Percentiles rank a stretch among this genome's conserved stretches.
phyloP scores from a whole-genome alignment of 2,113 vertebrate genomes.

The Phylloscopus whistleri region DNA sequence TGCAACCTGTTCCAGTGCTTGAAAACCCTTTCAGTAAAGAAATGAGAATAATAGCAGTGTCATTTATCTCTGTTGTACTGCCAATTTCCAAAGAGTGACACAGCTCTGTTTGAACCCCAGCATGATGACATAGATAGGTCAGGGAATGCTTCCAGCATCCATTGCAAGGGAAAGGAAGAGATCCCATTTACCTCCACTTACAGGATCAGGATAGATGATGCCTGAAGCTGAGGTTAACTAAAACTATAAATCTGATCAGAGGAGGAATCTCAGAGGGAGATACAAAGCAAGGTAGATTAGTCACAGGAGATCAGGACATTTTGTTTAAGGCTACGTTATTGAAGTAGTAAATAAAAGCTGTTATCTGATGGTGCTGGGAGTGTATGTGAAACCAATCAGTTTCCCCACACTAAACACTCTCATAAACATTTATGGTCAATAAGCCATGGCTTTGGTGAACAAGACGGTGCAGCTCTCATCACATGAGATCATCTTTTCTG shows the following conservation, averaged over 20 bases:
- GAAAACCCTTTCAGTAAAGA: background rate
- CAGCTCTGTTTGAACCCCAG: background rate
- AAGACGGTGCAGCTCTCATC: background rate
- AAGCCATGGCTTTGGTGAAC: background rate
- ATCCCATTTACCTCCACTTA: background rate
- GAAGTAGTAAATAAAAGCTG: conserved; percentile 30
- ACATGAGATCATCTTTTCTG: background rate
- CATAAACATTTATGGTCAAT: background rate
- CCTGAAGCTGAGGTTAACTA: background rate
- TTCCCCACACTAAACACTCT: background rate
- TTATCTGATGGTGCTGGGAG: background rate
- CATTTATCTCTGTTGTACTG: background rate
- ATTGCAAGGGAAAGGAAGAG: background rate
- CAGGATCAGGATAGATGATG: background rate
- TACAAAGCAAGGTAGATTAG: background rate
- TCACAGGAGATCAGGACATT: background rate
- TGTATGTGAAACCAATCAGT: background rate
- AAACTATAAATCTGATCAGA: conserved; percentile 6
- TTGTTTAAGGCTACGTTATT: background rate
- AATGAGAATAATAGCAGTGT: background rate
- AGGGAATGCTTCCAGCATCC: background rate
- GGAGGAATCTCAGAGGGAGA: conserved; percentile 8
- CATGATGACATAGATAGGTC: background rate
- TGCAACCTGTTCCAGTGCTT: background rate
- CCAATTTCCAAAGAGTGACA: background rate